These are phyloP conservation scores for Empis stercorea DNA, from an alignment of 2,888 invertebrate species.

Conservation along the genomic window DNA sequence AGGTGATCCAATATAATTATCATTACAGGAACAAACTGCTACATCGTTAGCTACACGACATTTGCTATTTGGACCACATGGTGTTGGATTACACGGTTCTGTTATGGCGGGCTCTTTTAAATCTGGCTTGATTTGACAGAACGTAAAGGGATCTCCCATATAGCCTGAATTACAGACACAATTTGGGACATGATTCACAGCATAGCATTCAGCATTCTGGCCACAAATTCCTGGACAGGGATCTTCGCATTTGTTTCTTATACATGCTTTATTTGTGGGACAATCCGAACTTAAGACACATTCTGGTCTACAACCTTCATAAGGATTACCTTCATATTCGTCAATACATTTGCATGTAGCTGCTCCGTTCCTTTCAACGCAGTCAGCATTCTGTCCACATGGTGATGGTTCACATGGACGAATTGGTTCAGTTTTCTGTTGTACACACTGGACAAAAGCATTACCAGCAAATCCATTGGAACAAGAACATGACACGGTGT, in stretches of 20 bases:
- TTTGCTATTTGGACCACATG: constrained; percentile 70
- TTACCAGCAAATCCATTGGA: constrained; percentile 63
- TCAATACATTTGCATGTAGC: constrained; percentile 69
- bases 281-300: constrained; percentile 79
- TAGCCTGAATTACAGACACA: constrained; percentile 63
- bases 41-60: constrained; percentile 57
- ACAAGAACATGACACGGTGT: constrained; percentile 72
- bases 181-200: constrained; percentile 74
- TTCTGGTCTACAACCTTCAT: constrained; percentile 75
- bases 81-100: constrained; percentile 59
- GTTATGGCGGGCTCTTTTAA: constrained; percentile 19
- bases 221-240: constrained; percentile 82
- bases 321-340: constrained; percentile 74
- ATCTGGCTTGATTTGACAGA: constrained; percentile 34
- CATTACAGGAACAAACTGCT: constrained; percentile 66
- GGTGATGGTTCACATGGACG: constrained; percentile 78
- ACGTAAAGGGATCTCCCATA: constrained; percentile 59
- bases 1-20: constrained; percentile 59
- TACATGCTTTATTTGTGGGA: constrained; percentile 66
- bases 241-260: constrained; percentile 70
- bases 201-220: constrained; percentile 66
- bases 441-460: constrained; percentile 64
- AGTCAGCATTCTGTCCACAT: constrained; percentile 72
- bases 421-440: constrained; percentile 37
- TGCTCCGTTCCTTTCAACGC: constrained; percentile 61